Evolutionary conservation across 1,140 invertebrate genomes (phyloP), one percentile per base, ranked within the genome.

Genomic region (Chionoecetes opilio): DNA sequence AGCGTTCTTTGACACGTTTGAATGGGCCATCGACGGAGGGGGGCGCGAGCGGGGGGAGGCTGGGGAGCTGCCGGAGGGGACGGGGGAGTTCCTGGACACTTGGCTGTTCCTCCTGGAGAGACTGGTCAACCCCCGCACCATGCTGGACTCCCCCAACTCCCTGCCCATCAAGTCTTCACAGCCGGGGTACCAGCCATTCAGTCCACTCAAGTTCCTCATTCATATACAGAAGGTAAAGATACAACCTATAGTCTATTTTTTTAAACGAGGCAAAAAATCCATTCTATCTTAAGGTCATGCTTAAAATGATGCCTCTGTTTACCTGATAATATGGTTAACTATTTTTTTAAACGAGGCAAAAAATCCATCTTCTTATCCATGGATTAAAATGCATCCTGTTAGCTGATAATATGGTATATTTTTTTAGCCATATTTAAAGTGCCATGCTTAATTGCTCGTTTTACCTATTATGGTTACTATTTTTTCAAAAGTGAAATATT

Each of bases 61-160:
- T 75, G 75, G 87, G 85, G 94, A 96, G 21, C 93, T 97, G 29
- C 96, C 96, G 17, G 97, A 97, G 96, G 97, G 98, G 3, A 98
- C 98, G 3, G 98, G 98, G 0, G 98, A 99, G 97, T 99, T 99
- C 96, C 97, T 99, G 1, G 98, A 99, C 97, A 98, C 98, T 1
- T 99, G 99, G 98, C 97, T 99, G 17, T 98, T 98, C 97, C 97
- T 99, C 0, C 97, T 99, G 0, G 98, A 99, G 97, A 99, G 99
- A 97, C 98, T 99, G 98, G 98, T 99, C 0, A 99, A 99, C 97
- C 98, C 98, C 0, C 98, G 98, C 96, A 98, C 98, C 0, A 98
- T 99, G 63, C 97, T 99, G 0, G 98, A 99, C 96, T 98, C 98
- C 0, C 98, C 98, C 0, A 98, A 99, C 96, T 97, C 98, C 0